Percentiles rank a stretch among this genome's conserved stretches.
phyloP scores from a whole-genome alignment of 2,888 invertebrate species.

The Rhaphigaster nebulosa region DNA sequence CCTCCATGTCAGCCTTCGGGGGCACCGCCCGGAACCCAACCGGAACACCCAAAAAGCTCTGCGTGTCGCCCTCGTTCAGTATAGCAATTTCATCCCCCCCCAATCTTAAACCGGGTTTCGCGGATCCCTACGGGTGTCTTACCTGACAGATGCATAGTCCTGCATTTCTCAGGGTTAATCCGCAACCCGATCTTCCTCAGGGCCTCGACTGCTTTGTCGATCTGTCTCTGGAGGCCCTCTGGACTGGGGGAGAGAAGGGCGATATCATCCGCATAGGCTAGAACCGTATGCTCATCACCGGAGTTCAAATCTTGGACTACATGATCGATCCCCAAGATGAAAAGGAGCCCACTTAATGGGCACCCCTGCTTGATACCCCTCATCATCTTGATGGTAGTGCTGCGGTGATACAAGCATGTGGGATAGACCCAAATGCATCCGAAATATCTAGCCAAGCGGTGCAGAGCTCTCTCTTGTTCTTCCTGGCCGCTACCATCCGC shows the following conservation, averaged over 20 bases:
- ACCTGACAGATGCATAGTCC: background rate
- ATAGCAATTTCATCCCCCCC: accelerated
- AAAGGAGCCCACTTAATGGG: conserved; percentile 48
- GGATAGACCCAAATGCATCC: conserved; percentile 8
- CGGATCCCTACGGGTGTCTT: background rate
- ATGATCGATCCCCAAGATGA: conserved; percentile 21
- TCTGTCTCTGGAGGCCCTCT: conserved; percentile 6
- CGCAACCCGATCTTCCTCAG: too few relatives aligned
- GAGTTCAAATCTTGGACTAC: background rate
- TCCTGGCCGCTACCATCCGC: background rate
- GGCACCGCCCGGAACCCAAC: background rate
- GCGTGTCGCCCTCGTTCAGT: background rate
- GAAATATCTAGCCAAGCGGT: too few relatives aligned
- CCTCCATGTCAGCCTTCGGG: background rate
- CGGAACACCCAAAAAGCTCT: background rate
- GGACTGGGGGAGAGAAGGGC: background rate
- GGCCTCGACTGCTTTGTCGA: background rate
- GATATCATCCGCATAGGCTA: conserved; percentile 56
- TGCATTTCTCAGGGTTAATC: background rate
- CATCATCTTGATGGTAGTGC: conserved; percentile 26
- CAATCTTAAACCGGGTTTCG: background rate
- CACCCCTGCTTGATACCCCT: conserved; percentile 56
- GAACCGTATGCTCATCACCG: background rate
- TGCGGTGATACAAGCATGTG: conserved; percentile 25
- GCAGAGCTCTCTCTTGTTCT: background rate